Evolutionary conservation across 2,113 vertebrate species (phyloP), one percentile per base, ranked within the genome.

Genomic region (Parus major): DNA sequence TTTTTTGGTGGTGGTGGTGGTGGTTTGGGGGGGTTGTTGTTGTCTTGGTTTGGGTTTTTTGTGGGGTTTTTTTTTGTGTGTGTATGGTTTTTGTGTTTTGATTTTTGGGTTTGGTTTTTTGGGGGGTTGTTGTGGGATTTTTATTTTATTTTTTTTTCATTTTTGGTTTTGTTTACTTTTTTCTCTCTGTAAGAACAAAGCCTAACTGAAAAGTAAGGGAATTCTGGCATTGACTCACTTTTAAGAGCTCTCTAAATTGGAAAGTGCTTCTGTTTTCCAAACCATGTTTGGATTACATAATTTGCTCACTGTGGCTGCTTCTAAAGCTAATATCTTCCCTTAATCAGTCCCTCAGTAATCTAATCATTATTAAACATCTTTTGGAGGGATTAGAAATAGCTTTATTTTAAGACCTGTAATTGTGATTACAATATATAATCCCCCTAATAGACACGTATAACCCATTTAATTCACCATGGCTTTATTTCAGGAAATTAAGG

Each of bases 281-380:
- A 93, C 61, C 15, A 18, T 59, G 12, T 85, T 90, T 94, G 71
- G 79, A 80, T 91, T 96, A 63, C 36, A 29, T 65, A 69, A 56
- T 96, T 95, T 94, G 70, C 53, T 89, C 87, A 88, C 64, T 86
- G 72, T 70, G 76, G 46, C 52, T 77, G 75, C 90, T 97, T 95
- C 68, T 88, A 79, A 81, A 83, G 94, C 92, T 87, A 60, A 28
- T 88, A 55, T 88, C 77, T 81, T 82, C 75, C 88, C 71, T 93
- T 97, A 95, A 96, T 94, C 97, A 87, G 72, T 76, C 78, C 87
- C 95, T 88, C 75, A 86, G 75, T 86, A 96, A 88, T 93, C 90
- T 95, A 96, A 95, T 92, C 73, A 49, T 96, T 96, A 96, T 88
- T 96, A 97, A 95, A 76, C 85, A 75, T 97, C 96, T 97, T 97